Percentiles rank a stretch among this genome's conserved stretches.
Evolutionary conservation across 2,888 invertebrate species (phyloP).

Genomic region (Drosophila demipolita): DNA sequence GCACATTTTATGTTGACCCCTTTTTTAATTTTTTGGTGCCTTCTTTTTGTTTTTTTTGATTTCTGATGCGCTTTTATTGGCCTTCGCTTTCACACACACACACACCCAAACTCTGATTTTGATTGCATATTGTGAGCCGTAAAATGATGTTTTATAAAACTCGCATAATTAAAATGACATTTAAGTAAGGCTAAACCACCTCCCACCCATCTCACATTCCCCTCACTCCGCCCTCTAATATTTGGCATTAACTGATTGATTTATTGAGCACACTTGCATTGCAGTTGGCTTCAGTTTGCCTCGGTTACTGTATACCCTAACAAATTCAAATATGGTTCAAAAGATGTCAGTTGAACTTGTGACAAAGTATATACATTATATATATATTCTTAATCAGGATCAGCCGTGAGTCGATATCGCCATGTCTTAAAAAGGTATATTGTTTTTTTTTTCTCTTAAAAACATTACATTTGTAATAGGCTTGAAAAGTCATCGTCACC

Average conservation of each 20-base stretch:
- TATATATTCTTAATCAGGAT: background rate
- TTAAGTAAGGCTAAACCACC: constrained; percentile 3
- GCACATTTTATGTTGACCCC: constrained; percentile 33
- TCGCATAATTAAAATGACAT: constrained; percentile 67
- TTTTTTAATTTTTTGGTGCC: constrained; percentile 10
- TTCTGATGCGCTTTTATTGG: constrained; percentile 30
- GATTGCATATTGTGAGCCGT: constrained; percentile 74
- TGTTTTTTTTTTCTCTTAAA: background rate
- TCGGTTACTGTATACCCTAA: background rate
- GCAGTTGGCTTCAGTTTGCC: background rate
- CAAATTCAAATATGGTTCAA: background rate
- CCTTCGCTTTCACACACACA: constrained; percentile 28
- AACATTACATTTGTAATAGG: background rate
- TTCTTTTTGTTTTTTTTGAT: background rate
- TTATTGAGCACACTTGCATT: constrained; percentile 24
- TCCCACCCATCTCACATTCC: background rate
- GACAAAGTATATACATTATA: background rate
- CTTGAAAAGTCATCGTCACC: background rate
- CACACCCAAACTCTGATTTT: constrained; percentile 26
- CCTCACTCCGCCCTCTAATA: background rate
- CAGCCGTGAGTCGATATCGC: background rate
- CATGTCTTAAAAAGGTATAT: background rate
- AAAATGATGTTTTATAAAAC: constrained; percentile 60
- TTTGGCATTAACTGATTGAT: constrained; percentile 53
- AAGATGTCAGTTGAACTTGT: background rate